Evolutionary conservation across 2,113 vertebrate genomes (phyloP), one percentile per base, ranked within the genome.

Genomic region (Tichodroma muraria): DNA sequence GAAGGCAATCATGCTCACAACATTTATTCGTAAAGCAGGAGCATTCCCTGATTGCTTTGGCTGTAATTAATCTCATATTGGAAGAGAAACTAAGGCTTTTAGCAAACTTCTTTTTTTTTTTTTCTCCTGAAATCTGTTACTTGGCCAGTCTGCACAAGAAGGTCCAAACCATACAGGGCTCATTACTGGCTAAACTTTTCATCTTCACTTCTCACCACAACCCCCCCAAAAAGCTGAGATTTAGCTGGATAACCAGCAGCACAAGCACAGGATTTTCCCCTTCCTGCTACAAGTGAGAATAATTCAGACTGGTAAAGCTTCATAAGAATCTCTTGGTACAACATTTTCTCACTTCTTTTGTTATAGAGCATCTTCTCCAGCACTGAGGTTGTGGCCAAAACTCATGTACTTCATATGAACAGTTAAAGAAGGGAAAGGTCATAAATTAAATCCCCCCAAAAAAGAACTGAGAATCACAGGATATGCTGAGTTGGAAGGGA

Each of bases 31-130:
- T 88, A 90, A 93, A 94, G 37, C 49, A 69, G 87, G 60, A 95
- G 37, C 72, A 70, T 94, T 92, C 38, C 73, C 57, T 9, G 11
- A 54, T 75, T 20, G 22, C 79, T 91, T 53, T 79, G 65, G 63
- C 61, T 88, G 90, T 88, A 95, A 95, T 94, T 97, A 97, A 96
- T 92, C 70, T 85, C 42, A 80, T 93, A 87, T 80, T 91, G 61
- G 95, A 95, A 90, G 91, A 79, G 64, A 88, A 95, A 89, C 21
- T 89, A 44, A 35, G 72, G 47, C 81, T 94, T 92, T 45, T 5
- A 82, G 47, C 31, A 92, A 97, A 95, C 66, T 45, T 45, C 10
- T 45, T 42, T 70, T 53, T 33, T 17, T 23, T 54, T 60, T 49
- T 35, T 19, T 3, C 8, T 5, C 33, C 20, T 25, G 8, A 59